Percentiles rank a stretch among this genome's conserved stretches.
Evolutionary conservation across 2,888 invertebrate species (phyloP).

Genomic region (Atrina japonica): DNA sequence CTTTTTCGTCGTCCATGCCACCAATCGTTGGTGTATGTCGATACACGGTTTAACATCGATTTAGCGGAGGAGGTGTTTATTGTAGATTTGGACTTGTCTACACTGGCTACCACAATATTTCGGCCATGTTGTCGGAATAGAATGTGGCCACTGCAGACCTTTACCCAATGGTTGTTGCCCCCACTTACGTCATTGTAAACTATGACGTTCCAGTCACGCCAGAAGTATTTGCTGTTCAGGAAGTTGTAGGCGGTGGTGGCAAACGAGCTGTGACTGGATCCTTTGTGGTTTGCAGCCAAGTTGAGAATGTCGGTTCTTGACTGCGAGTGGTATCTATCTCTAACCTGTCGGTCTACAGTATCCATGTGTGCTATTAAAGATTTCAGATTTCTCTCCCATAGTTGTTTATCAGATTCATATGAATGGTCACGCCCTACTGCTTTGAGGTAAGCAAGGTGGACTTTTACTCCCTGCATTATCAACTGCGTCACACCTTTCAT

Average conservation of each 20-base stretch:
- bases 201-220: conserved; percentile 15
- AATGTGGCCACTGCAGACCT: too few species aligned
- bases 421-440: not conserved
- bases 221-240: conserved; percentile 8
- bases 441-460: conserved; percentile 11
- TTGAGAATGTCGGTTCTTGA: not conserved
- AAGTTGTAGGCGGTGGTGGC: conserved; percentile 1
- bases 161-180: too few species aligned
- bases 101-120: too few species aligned
- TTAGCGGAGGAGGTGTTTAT: too few species aligned
- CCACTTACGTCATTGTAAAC: conserved; percentile 3
- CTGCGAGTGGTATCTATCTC: not conserved
- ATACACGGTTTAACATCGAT: too few species aligned
- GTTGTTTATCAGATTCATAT: not conserved
- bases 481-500: conserved; percentile 1
- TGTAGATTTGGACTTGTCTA: too few species aligned
- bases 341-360: not conserved
- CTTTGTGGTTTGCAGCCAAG: not conserved
- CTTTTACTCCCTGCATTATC: conserved; percentile 9
- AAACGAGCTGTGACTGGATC: not conserved
- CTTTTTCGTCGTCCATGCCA: too few species aligned
- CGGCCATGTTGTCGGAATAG: too few species aligned
- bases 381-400: conserved; percentile 14
- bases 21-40: too few species aligned
- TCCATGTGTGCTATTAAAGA: conserved; percentile 3